Conservation (phyloP, 2,113 vertebrate species). For the Gavialis gangeticus region DNA sequence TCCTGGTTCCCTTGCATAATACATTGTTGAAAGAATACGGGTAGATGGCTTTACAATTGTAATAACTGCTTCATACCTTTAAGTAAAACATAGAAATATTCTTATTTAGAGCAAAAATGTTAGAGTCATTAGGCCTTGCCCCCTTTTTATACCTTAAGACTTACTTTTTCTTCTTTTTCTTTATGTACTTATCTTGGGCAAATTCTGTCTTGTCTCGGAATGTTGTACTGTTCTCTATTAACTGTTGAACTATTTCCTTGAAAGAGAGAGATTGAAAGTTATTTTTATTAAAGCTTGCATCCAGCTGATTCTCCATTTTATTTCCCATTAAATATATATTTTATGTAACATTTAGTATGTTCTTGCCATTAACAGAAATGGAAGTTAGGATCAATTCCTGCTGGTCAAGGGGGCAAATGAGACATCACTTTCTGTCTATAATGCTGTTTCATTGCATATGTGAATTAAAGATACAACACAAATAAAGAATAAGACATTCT, state of each 20-base stretch:
- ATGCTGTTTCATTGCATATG: background rate
- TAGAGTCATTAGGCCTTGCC: background rate
- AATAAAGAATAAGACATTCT: background rate
- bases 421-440: background rate
- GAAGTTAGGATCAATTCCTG: background rate
- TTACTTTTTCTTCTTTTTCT: conserved; percentile 99
- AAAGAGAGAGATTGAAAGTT: conserved; percentile 60
- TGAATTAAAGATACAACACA: background rate
- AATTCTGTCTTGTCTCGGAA: conserved; percentile 97
- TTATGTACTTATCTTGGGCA: conserved; percentile 98
- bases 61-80: conserved; percentile 92
- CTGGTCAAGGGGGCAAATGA: background rate
- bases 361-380: background rate
- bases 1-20: conserved; percentile 95
- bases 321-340: background rate
- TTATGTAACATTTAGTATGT: background rate
- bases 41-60: conserved; percentile 91
- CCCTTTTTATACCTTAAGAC: conserved; percentile 58
- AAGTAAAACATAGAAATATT: background rate
- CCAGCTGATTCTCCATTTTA: background rate
- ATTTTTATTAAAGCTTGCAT: conserved; percentile 32
- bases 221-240: conserved; percentile 97
- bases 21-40: conserved; percentile 97
- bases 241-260: conserved; percentile 96
- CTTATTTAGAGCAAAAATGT: background rate